Percentiles rank a stretch among this genome's conserved stretches.
Conservation (phyloP, 2,797 vertebrate genomes). For the Luscinia megarhynchos region DNA sequence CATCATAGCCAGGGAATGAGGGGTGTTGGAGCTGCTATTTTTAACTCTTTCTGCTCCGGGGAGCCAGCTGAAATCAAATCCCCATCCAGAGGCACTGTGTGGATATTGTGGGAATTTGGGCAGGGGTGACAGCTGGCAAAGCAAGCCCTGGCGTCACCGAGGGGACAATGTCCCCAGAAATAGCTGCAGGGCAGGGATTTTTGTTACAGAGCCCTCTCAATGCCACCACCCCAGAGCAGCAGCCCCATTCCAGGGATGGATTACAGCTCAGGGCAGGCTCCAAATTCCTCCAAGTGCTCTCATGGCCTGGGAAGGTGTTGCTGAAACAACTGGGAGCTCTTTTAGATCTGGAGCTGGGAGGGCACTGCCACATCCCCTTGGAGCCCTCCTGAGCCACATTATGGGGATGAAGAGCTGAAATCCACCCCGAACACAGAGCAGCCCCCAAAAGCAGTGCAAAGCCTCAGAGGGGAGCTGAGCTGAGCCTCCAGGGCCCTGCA, state of each 20-base stretch:
- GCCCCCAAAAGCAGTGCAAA: not conserved
- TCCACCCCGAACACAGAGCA: too few relatives aligned
- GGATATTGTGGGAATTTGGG: constrained; percentile 13
- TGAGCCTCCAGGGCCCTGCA: not conserved
- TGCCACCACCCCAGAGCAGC: not conserved
- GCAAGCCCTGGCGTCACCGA: constrained; percentile 24
- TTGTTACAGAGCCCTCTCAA: not conserved
- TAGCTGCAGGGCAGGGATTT: not conserved
- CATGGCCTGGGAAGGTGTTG: not conserved
- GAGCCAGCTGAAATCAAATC: constrained; percentile 39
- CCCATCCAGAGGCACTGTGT: not conserved
- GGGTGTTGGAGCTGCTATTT: constrained; percentile 48
- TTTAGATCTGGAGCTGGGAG: not conserved
- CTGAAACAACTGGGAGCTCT: not conserved
- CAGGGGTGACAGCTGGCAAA: constrained; percentile 46
- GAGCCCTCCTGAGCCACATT: not conserved
- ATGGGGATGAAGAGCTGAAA: not conserved
- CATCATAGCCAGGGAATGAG: constrained; percentile 48
- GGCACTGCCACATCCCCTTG: not conserved
- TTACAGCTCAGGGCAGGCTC: not conserved
- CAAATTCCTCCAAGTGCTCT: not conserved
- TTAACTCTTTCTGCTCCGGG: constrained; percentile 43
- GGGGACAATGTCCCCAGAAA: constrained; percentile 50
- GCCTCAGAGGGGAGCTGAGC: not conserved
- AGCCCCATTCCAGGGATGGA: constrained; percentile 33